A percentile compares a stretch with the other conserved stretches of the same genome.
Evolutionary conservation across 2,888 invertebrate genomes (phyloP).

Genomic region (Syrphus vitripennis): DNA sequence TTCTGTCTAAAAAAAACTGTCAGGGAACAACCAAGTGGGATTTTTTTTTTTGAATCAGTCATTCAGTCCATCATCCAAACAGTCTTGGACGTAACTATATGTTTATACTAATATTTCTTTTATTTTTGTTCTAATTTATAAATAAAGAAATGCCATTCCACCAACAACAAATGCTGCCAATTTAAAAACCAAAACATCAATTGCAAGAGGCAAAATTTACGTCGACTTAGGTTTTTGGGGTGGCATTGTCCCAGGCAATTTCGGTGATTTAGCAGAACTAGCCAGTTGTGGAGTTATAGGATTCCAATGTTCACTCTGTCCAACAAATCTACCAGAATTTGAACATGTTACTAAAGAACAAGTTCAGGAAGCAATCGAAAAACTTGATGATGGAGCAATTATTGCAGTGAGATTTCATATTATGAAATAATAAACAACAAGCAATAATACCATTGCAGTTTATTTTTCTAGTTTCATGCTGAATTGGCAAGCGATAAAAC

Average conservation of each 20-base stretch:
- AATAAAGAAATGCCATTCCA: conserved; percentile 86
- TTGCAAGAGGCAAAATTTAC: conserved; percentile 84
- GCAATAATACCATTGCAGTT: neutral
- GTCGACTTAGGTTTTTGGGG: conserved; percentile 91
- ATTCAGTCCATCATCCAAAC: too few species aligned
- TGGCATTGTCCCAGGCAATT: conserved; percentile 87
- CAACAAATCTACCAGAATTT: conserved; percentile 87
- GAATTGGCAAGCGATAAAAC: conserved; percentile 83
- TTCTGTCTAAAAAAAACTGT: too few species aligned
- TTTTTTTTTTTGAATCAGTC: too few species aligned
- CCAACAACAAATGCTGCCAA: conserved; percentile 86
- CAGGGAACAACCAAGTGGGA: too few species aligned
- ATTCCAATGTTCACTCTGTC: conserved; percentile 88
- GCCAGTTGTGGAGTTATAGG: conserved; percentile 87
- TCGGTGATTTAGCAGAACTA: conserved; percentile 82
- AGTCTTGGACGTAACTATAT: too few species aligned
- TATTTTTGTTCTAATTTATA: neutral
- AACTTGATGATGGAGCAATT: conserved; percentile 84
- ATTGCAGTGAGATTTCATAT: conserved; percentile 83
- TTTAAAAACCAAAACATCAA: conserved; percentile 84
- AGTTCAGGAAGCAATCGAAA: conserved; percentile 83
- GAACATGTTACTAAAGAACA: conserved; percentile 84
- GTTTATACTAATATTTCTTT: too few species aligned
- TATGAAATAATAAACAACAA: neutral
- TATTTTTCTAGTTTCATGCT: conserved; percentile 85